Evolutionary conservation across 30 jellyfish, hydroid and myxozoan genomes (phyloP).

Genomic region (Nemopilema nomurai): DNA sequence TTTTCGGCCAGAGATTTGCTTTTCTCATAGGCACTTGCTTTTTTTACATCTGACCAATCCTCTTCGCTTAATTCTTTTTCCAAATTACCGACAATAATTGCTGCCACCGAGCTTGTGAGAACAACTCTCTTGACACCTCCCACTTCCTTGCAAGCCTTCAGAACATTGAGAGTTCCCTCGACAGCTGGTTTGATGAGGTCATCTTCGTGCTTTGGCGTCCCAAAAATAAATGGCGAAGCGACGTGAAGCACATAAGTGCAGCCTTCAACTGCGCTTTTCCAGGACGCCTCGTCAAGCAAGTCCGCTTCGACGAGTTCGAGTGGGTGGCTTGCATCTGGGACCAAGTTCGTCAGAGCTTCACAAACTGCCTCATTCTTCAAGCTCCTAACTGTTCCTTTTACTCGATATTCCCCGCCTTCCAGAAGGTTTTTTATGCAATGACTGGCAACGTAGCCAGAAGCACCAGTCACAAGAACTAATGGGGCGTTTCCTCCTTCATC

Average conservation of each 20-base stretch:
- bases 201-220: constrained; percentile 44
- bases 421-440: constrained; percentile 47
- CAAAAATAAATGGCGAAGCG: constrained; percentile 47
- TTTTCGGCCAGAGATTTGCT: constrained; percentile 54
- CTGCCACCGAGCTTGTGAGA: constrained; percentile 57
- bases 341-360: constrained; percentile 25
- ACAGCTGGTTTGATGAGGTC: constrained; percentile 56
- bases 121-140: constrained; percentile 68
- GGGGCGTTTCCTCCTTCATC: constrained; percentile 62
- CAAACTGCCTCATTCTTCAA: constrained; percentile 45
- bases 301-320: constrained; percentile 56
- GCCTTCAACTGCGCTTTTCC: constrained; percentile 62
- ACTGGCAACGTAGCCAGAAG: constrained; percentile 54
- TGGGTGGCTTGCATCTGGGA: constrained; percentile 31
- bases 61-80: constrained; percentile 35
- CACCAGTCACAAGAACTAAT: constrained; percentile 60
- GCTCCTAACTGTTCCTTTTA: constrained; percentile 55
- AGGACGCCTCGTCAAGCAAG: constrained; percentile 46
- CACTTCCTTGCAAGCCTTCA: constrained; percentile 48
- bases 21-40: constrained; percentile 31
- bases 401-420: constrained; percentile 50
- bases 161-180: constrained; percentile 55
- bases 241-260: constrained; percentile 59
- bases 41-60: constrained; percentile 31
- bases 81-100: constrained; percentile 27